Conservation (phyloP, 2,888 invertebrate species). For the Leucoma salicis region DNA sequence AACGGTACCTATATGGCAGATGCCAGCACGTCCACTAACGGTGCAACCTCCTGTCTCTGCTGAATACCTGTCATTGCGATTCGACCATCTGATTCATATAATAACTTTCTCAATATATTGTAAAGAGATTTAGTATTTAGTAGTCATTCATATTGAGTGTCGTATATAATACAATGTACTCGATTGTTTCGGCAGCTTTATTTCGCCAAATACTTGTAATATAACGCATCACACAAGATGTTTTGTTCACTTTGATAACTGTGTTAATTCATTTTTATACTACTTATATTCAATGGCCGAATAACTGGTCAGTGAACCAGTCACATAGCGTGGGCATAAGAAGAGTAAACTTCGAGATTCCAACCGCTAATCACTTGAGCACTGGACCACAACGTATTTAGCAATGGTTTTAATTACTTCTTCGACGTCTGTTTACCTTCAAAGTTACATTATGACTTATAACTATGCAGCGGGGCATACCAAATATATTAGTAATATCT, state of each 20-base stretch:
- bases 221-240: background rate
- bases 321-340: background rate
- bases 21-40: constrained; percentile 70
- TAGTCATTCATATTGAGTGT: background rate
- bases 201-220: background rate
- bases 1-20: constrained; percentile 56
- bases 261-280: background rate
- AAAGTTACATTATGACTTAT: constrained; percentile 25
- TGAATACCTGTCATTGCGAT: constrained; percentile 56
- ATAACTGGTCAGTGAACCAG: background rate
- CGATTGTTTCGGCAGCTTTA: background rate
- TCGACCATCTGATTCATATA: constrained; percentile 47
- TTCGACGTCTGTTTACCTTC: constrained; percentile 25
- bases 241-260: constrained; percentile 1
- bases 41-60: constrained; percentile 49
- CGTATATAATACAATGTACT: background rate
- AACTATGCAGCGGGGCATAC: constrained; percentile 12
- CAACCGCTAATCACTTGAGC: constrained; percentile 28
- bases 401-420: constrained; percentile 42
- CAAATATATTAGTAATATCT: too few species aligned
- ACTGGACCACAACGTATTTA: constrained; percentile 49
- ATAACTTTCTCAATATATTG: constrained; percentile 29
- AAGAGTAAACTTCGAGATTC: constrained; percentile 21
- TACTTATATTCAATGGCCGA: background rate
- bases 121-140: constrained; percentile 7